Evolutionary conservation across 2,888 invertebrate genomes (phyloP).

Genomic region (Hoplodrina blanda): DNA sequence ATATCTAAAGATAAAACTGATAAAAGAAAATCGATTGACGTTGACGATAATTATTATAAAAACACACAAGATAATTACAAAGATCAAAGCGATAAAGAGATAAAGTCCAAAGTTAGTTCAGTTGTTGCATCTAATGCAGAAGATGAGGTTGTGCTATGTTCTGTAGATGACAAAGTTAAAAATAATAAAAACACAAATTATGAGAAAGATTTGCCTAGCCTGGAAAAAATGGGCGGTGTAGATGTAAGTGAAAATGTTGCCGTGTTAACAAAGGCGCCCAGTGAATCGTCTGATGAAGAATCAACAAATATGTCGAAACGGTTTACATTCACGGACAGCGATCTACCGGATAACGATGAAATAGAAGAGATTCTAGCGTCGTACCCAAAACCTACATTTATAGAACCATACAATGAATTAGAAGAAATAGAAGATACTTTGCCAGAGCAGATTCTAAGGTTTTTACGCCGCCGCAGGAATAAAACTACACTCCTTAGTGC

Average conservation of each 20-base stretch:
- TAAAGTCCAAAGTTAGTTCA: constrained; percentile 47
- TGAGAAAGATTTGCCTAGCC: constrained; percentile 47
- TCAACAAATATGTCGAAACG: constrained; percentile 73
- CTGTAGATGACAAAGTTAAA: constrained; percentile 52
- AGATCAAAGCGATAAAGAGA: constrained; percentile 71
- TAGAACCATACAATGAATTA: constrained; percentile 78
- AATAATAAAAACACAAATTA: constrained; percentile 53
- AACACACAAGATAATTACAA: constrained; percentile 80
- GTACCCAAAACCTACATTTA: constrained; percentile 56
- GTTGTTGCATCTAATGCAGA: constrained; percentile 36
- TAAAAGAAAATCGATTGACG: constrained; percentile 38
- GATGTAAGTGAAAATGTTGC: constrained; percentile 18
- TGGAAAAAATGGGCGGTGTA: neutral
- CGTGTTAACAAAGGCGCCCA: constrained; percentile 62
- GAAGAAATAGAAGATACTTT: constrained; percentile 78
- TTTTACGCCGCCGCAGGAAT: constrained; percentile 70
- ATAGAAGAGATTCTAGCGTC: constrained; percentile 76
- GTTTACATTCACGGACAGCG: constrained; percentile 74
- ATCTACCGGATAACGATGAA: constrained; percentile 83
- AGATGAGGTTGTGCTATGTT: constrained; percentile 64
- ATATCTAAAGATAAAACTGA: constrained; percentile 52
- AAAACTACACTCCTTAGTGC: constrained; percentile 67
- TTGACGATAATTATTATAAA: constrained; percentile 76
- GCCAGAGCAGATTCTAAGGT: constrained; percentile 72
- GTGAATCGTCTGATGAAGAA: constrained; percentile 78